These are phyloP conservation scores for Diglossa cyanea DNA, from an alignment of 2,797 vertebrate species.

Conservation along the genomic window DNA sequence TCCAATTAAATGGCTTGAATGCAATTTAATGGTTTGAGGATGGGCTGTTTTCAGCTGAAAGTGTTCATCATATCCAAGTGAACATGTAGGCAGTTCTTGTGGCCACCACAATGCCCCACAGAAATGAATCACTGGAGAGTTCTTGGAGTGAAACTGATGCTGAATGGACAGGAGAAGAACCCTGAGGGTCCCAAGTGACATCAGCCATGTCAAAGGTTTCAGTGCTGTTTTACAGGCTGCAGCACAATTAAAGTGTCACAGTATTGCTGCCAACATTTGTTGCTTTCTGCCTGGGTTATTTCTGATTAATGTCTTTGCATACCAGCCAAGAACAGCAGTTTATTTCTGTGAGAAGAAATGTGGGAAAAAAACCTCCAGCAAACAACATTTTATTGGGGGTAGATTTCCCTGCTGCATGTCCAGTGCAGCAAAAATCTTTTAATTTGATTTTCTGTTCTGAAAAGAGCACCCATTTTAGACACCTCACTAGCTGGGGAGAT, in stretches of 20 bases:
- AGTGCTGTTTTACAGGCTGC: neutral
- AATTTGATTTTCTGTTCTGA: neutral
- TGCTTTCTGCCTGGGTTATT: neutral
- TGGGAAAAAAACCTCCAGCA: neutral
- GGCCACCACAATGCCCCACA: fast-evolving
- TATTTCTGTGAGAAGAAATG: neutral
- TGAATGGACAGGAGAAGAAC: neutral
- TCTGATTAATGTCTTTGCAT: neutral
- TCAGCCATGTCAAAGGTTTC: neutral
- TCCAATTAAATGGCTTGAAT: neutral
- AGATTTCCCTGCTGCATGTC: neutral
- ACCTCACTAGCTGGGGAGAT: neutral
- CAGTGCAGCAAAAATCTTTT: neutral
- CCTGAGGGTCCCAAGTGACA: neutral
- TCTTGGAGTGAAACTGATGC: neutral
- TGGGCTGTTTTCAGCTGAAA: neutral
- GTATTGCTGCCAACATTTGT: neutral
- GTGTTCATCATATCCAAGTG: fast-evolving
- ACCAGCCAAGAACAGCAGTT: neutral
- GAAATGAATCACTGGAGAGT: neutral
- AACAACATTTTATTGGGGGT: neutral
- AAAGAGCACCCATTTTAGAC: neutral
- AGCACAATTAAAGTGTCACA: neutral
- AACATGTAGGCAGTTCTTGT: neutral
- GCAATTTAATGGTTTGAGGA: neutral